phyloP scores from a whole-genome alignment of 2,797 vertebrate genomes.

The Rhincodon typus region DNA sequence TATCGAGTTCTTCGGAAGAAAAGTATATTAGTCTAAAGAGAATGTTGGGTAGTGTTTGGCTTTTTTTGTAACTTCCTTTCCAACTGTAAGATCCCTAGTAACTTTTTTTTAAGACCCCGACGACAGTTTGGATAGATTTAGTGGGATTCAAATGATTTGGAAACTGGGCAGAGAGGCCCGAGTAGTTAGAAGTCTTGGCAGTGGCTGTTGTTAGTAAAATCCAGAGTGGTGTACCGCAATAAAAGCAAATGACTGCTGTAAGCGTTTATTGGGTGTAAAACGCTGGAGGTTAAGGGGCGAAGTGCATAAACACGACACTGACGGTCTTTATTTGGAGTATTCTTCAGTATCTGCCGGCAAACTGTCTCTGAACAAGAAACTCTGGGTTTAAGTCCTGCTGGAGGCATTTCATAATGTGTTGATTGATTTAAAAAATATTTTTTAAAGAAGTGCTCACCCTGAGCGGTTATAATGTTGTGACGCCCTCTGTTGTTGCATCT shows the following conservation, averaged over 20 bases:
- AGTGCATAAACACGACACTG: constrained; percentile 41
- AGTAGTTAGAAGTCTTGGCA: constrained; percentile 59
- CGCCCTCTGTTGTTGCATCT: constrained; percentile 75
- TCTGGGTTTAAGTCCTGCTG: too few species aligned
- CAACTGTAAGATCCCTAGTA: constrained; percentile 18
- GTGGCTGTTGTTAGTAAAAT: constrained; percentile 65
- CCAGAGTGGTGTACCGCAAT: constrained; percentile 71
- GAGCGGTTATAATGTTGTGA: constrained; percentile 60
- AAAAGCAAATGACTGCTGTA: constrained; percentile 95
- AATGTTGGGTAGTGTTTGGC: neutral
- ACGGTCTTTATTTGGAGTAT: constrained; percentile 3
- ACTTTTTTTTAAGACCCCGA: constrained; percentile 32
- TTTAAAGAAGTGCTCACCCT: neutral
- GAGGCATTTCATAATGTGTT: too few species aligned
- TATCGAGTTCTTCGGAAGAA: neutral
- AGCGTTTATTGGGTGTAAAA: constrained; percentile 96
- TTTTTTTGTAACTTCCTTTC: constrained; percentile 21
- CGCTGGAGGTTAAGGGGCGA: constrained; percentile 65
- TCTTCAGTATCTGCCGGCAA: neutral
- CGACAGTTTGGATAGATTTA: constrained; percentile 36
- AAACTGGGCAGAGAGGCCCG: neutral
- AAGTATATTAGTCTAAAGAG: neutral
- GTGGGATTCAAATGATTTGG: constrained; percentile 30
- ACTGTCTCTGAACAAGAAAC: too few species aligned
- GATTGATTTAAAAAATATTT: neutral